These are phyloP conservation scores for Gryllus longicercus DNA, from an alignment of 2,888 invertebrate genomes.

Conservation along the genomic window DNA sequence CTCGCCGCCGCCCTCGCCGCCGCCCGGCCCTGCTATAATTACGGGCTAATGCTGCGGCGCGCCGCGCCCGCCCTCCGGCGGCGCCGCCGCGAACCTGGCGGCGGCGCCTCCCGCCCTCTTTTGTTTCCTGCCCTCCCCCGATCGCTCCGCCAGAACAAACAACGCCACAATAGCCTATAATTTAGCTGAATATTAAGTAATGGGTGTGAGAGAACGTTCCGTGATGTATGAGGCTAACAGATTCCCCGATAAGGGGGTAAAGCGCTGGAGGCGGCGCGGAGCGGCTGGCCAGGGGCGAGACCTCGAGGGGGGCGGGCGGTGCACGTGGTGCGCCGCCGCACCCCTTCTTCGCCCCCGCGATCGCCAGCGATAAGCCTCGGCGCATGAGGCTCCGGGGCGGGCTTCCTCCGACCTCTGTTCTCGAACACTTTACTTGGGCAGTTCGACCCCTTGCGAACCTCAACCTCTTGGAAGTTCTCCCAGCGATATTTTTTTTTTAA, in stretches of 20 bases:
- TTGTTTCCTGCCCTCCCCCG: constrained; percentile 17
- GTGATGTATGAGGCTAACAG: constrained; percentile 10
- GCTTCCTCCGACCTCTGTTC: too few species aligned
- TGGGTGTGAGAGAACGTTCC: constrained; percentile 10
- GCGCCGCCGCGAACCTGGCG: neutral
- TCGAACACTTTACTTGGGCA: too few species aligned
- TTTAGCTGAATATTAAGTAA: constrained; percentile 17
- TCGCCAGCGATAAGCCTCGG: neutral
- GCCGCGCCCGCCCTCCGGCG: neutral
- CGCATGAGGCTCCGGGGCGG: too few species aligned
- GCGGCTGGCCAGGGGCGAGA: too few species aligned
- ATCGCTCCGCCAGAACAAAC: constrained; percentile 17
- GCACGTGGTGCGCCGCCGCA: neutral
- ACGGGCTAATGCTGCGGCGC: neutral
- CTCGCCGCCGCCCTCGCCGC: neutral
- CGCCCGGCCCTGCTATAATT: neutral
- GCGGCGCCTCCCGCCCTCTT: neutral
- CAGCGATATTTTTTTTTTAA: too few species aligned
- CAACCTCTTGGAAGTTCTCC: too few species aligned
- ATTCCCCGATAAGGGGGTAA: neutral
- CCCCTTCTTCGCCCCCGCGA: neutral
- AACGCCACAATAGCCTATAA: constrained; percentile 17
- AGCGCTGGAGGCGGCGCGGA: neutral
- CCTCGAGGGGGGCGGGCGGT: neutral
- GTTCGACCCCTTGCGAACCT: too few species aligned